A percentile compares a stretch with the other conserved stretches of the same genome.
These are phyloP conservation scores for Bicyclus anynana DNA, from an alignment of 1,140 invertebrate genomes.

Conservation along the genomic window DNA sequence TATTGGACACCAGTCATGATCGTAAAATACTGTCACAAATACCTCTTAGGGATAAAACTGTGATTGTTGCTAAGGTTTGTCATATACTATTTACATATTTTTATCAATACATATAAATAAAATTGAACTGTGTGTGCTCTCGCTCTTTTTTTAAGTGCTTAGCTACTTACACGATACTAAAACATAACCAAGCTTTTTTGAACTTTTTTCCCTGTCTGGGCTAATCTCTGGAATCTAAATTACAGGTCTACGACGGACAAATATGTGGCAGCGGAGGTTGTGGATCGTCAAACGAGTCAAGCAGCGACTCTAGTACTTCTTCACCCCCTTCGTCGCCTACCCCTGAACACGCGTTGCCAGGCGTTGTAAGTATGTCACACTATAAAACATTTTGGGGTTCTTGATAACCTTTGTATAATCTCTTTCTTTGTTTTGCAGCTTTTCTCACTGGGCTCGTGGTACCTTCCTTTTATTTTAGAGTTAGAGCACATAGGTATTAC, in stretches of 20 bases:
- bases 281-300: constrained; percentile 81
- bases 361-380: constrained; percentile 91
- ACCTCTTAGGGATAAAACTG: constrained; percentile 93
- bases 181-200: too few species aligned
- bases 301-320: constrained; percentile 91
- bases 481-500: constrained; percentile 92
- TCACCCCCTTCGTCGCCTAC: constrained; percentile 91
- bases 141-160: too few species aligned
- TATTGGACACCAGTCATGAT: constrained; percentile 92
- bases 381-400: neutral
- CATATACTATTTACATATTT: constrained; percentile 11
- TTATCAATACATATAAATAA: too few species aligned
- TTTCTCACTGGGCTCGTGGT: constrained; percentile 86
- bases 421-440: constrained; percentile 56
- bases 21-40: constrained; percentile 92
- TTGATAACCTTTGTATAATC: neutral
- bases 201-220: too few species aligned
- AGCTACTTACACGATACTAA: too few species aligned
- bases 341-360: constrained; percentile 93
- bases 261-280: constrained; percentile 67
- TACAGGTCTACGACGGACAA: constrained; percentile 60
- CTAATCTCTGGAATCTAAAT: neutral
- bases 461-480: constrained; percentile 93
- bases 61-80: constrained; percentile 89
- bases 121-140: too few species aligned